phyloP scores from a whole-genome alignment of 2,797 vertebrate genomes.

The Microctenopoma lineatum region DNA sequence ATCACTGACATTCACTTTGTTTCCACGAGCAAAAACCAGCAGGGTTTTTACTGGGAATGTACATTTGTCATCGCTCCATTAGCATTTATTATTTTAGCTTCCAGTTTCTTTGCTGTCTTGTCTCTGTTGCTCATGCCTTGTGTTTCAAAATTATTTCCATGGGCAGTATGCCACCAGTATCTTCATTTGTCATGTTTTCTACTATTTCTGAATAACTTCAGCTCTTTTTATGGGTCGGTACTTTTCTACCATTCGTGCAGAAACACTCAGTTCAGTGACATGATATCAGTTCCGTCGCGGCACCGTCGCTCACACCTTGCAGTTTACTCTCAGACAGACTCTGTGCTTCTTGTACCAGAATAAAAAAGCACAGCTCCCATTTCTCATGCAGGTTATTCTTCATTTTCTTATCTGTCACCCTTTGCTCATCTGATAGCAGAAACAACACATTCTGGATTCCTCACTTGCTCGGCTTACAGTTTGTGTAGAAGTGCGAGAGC shows the following conservation, averaged over 20 bases:
- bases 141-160: not conserved
- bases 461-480: constrained; percentile 46
- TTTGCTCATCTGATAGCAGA: constrained; percentile 45
- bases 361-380: not conserved
- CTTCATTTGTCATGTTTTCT: constrained; percentile 14
- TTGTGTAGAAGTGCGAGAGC: constrained; percentile 54
- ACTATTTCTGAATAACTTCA: constrained; percentile 31
- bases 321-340: constrained; percentile 4
- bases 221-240: constrained; percentile 26
- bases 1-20: constrained; percentile 3
- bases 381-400: constrained; percentile 51
- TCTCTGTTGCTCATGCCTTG: not conserved
- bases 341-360: constrained; percentile 6
- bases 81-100: constrained; percentile 6
- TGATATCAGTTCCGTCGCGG: constrained; percentile 28
- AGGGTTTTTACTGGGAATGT: not conserved
- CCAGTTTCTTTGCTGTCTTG: constrained; percentile 1
- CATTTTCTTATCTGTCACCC: constrained; percentile 51
- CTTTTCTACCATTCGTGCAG: not conserved
- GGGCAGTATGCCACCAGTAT: constrained; percentile 7
- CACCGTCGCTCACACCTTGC: constrained; percentile 12
- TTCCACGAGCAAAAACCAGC: constrained; percentile 9
- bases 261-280: constrained; percentile 25
- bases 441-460: constrained; percentile 39
- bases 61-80: not conserved